These are phyloP conservation scores for Coracias cyanogaster DNA, from an alignment of 2,797 vertebrate species.

Conservation along the genomic window DNA sequence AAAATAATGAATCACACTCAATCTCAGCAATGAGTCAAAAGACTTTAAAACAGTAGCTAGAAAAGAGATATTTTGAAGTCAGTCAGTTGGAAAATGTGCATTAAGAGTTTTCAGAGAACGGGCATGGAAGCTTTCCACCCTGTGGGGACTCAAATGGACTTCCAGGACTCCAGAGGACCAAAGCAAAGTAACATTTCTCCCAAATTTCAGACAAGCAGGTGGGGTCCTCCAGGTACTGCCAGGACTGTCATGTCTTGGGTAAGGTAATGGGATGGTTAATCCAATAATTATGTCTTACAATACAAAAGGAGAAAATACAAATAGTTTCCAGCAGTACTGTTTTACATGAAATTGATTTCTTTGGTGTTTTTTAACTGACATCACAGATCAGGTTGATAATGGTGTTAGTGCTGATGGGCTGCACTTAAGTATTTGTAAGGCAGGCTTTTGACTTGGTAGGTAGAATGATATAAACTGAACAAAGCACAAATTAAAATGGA, in stretches of 20 bases:
- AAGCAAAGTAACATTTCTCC: not conserved
- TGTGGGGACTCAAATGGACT: accelerated
- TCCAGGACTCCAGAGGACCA: not conserved
- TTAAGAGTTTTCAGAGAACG: not conserved
- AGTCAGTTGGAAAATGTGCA: not conserved
- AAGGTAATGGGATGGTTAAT: not conserved
- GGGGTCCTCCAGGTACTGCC: not conserved
- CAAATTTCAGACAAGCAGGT: not conserved
- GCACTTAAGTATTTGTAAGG: not conserved
- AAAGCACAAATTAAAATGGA: conserved; percentile 34
- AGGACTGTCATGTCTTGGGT: not conserved
- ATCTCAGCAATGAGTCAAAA: conserved; percentile 19
- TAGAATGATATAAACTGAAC: conserved; percentile 15
- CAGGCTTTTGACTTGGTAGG: not conserved
- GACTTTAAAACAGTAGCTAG: conserved; percentile 24
- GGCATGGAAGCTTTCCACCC: not conserved
- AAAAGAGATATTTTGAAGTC: conserved; percentile 8
- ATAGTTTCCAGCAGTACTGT: not conserved
- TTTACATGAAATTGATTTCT: not conserved
- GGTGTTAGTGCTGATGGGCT: not conserved
- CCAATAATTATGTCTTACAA: not conserved
- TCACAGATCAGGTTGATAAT: not conserved
- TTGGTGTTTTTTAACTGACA: not conserved
- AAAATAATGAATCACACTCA: conserved; percentile 25
- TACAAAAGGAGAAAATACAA: not conserved